Conservation (phyloP, 2,888 invertebrate species). For the Litoditis marina region DNA sequence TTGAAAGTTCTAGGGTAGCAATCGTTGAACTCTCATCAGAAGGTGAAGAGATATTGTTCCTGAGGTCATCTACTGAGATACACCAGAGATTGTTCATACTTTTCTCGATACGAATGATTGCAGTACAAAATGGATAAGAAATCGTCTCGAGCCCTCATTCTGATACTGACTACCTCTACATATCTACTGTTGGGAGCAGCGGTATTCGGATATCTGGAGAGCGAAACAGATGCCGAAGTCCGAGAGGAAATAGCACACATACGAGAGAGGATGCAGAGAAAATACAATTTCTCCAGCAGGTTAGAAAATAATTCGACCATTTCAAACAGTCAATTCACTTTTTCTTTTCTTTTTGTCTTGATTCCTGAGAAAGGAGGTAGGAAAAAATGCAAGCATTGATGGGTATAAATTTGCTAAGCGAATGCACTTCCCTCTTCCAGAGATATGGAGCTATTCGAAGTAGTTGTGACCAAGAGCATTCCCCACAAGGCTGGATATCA, state of each 20-base stretch:
- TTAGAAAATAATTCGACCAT: too few species aligned
- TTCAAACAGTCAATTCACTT: too few species aligned
- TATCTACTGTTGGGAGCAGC: constrained; percentile 95
- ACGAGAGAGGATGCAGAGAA: constrained; percentile 73
- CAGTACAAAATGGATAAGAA: constrained; percentile 79
- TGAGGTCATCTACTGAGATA: too few species aligned
- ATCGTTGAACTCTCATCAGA: too few species aligned
- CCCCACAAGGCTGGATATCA: constrained; percentile 96
- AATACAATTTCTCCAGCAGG: constrained; percentile 79
- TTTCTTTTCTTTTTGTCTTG: neutral
- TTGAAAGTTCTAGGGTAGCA: too few species aligned
- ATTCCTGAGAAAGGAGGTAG: neutral
- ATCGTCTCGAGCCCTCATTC: constrained; percentile 90
- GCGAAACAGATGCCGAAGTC: constrained; percentile 65
- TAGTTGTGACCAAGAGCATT: constrained; percentile 88
- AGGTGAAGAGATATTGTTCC: too few species aligned
- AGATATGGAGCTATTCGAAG: constrained; percentile 78
- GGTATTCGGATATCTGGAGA: constrained; percentile 83
- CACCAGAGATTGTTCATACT: too few species aligned
- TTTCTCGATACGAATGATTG: too few species aligned
- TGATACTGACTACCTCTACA: constrained; percentile 96
- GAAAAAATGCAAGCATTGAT: too few species aligned
- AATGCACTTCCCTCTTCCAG: constrained; percentile 67
- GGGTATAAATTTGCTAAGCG: too few species aligned
- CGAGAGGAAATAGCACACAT: constrained; percentile 46